phyloP scores from a whole-genome alignment of 2,113 vertebrate species.

The Tringa solitaria region DNA sequence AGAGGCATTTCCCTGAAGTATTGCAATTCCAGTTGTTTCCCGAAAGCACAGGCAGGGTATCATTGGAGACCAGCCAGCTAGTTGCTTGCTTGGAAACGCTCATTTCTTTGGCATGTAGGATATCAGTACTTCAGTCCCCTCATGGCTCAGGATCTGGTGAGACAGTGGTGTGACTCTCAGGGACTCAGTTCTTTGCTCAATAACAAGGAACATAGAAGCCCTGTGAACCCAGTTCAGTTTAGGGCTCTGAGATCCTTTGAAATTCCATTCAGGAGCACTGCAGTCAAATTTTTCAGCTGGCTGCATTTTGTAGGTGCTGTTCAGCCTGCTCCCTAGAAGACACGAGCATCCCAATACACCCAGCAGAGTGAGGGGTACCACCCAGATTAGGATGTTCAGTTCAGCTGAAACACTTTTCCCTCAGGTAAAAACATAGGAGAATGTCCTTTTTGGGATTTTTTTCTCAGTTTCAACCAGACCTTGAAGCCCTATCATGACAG shows the following conservation, averaged over 20 bases:
- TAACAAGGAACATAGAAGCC: background rate
- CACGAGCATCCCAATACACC: background rate
- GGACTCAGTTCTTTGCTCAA: background rate
- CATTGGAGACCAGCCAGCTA: background rate
- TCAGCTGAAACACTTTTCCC: background rate
- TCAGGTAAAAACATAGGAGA: background rate
- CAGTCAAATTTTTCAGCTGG: background rate
- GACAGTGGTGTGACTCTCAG: background rate
- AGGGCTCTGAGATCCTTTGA: background rate
- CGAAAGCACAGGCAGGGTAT: rapidly evolving
- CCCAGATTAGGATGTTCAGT: background rate
- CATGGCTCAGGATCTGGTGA: background rate
- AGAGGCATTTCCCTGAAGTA: background rate
- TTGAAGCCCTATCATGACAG: background rate
- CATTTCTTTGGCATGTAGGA: background rate
- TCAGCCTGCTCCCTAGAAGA: background rate
- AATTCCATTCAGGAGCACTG: background rate
- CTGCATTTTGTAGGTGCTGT: background rate
- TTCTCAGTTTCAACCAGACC: background rate
- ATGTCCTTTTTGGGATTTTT: background rate
- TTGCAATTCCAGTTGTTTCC: background rate
- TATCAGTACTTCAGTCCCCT: background rate
- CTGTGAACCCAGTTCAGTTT: background rate
- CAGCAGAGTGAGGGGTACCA: background rate
- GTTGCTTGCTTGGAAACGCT: background rate